phyloP scores from a whole-genome alignment of 2,797 vertebrate genomes.

The Crocodylus rhombifer region DNA sequence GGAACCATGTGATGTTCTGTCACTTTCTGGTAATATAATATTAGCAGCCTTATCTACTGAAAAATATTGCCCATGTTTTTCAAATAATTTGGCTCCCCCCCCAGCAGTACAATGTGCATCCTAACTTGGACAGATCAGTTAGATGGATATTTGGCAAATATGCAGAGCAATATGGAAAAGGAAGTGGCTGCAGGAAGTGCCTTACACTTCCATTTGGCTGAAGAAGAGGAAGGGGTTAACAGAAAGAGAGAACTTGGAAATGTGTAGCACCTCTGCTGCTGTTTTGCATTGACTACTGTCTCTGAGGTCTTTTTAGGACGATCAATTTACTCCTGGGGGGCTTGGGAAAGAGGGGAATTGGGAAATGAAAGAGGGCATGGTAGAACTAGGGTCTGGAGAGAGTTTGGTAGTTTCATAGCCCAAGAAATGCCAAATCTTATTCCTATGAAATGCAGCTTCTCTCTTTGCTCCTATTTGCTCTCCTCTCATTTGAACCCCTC shows the following conservation, averaged over 20 bases:
- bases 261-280: slow-evolving; percentile 27
- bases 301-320: background rate
- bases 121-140: background rate
- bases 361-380: background rate
- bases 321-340: background rate
- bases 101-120: background rate
- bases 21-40: background rate
- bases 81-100: background rate
- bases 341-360: background rate
- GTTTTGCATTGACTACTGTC: background rate
- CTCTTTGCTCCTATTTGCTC: too few species aligned
- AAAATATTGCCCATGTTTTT: background rate
- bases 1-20: too few species aligned
- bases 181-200: slow-evolving; percentile 48
- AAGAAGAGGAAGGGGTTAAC: slow-evolving; percentile 42
- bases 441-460: too few species aligned
- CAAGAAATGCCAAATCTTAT: accelerated
- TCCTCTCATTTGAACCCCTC: too few species aligned
- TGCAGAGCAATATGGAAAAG: background rate
- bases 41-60: background rate
- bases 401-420: background rate
- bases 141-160: background rate
- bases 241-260: slow-evolving; percentile 55
- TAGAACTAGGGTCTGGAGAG: background rate
- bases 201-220: background rate